These are phyloP conservation scores for Cygnus atratus DNA, from an alignment of 2,113 vertebrate genomes.

Conservation along the genomic window DNA sequence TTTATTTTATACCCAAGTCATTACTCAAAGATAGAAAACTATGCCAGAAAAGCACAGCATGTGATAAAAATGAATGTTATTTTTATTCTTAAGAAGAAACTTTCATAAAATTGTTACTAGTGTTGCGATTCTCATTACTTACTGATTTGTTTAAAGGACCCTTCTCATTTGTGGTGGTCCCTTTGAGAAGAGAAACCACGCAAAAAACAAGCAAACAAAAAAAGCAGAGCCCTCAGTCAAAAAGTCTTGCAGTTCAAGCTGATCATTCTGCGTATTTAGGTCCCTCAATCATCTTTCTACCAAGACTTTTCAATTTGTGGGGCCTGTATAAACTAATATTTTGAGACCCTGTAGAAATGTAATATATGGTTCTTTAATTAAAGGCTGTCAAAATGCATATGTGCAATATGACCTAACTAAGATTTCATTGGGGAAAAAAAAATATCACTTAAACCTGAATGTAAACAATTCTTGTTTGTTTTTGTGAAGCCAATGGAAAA, in stretches of 20 bases:
- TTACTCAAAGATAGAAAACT: slow-evolving; percentile 36
- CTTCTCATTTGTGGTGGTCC: background rate
- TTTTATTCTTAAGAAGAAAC: slow-evolving; percentile 12
- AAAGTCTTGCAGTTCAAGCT: background rate
- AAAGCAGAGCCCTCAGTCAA: background rate
- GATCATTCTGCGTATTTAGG: background rate
- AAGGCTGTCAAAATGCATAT: background rate
- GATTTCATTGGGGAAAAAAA: background rate
- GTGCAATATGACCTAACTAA: background rate
- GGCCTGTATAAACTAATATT: background rate
- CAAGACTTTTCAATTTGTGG: background rate
- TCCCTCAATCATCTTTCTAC: background rate
- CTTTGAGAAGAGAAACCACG: background rate
- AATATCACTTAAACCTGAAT: background rate
- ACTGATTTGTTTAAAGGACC: background rate
- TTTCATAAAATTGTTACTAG: background rate
- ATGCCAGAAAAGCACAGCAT: background rate
- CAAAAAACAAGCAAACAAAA: background rate
- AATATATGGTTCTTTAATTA: slow-evolving; percentile 30
- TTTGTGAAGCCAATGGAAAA: background rate
- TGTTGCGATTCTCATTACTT: background rate
- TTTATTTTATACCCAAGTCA: slow-evolving; percentile 35
- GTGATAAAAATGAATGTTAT: background rate
- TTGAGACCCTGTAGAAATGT: background rate
- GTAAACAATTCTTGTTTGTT: background rate